Percentiles rank a stretch among this genome's conserved stretches.
Conservation (phyloP, 2,113 vertebrate genomes). For the Sander lucioperca region DNA sequence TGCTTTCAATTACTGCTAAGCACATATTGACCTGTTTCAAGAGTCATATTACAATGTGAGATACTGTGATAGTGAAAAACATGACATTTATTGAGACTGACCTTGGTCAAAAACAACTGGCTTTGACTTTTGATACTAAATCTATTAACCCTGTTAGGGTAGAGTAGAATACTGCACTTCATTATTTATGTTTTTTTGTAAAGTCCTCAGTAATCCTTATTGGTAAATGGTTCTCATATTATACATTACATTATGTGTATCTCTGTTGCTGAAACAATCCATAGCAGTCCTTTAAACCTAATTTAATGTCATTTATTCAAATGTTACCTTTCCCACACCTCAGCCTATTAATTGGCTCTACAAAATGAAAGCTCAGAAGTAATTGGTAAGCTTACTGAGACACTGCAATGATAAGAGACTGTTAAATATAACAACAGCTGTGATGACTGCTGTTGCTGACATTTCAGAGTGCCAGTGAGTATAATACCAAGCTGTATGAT, state of each 20-base stretch:
- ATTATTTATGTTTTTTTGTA: neutral
- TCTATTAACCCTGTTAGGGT: neutral
- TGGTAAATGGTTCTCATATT: neutral
- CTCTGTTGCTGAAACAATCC: neutral
- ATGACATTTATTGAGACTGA: constrained; percentile 19
- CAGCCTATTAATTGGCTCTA: constrained; percentile 33
- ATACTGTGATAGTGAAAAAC: neutral
- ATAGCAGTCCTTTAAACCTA: constrained; percentile 15
- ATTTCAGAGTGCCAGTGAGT: neutral
- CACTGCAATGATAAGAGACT: constrained; percentile 32
- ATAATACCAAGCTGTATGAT: neutral
- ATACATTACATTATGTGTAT: neutral
- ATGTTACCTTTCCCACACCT: constrained; percentile 28
- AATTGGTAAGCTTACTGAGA: constrained; percentile 37
- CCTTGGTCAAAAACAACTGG: neutral
- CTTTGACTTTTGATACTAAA: neutral
- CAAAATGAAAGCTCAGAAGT: constrained; percentile 22
- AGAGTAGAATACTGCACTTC: neutral
- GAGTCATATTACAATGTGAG: neutral
- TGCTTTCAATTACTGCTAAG: constrained; percentile 11
- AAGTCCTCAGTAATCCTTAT: neutral
- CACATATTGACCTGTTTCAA: constrained; percentile 3
- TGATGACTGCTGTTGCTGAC: constrained; percentile 16
- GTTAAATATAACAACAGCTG: constrained; percentile 42
- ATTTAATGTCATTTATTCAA: constrained; percentile 19